Evolutionary conservation across 2,113 vertebrate genomes (phyloP), one percentile per base, ranked within the genome.

Genomic region (Taxidea taxus): DNA sequence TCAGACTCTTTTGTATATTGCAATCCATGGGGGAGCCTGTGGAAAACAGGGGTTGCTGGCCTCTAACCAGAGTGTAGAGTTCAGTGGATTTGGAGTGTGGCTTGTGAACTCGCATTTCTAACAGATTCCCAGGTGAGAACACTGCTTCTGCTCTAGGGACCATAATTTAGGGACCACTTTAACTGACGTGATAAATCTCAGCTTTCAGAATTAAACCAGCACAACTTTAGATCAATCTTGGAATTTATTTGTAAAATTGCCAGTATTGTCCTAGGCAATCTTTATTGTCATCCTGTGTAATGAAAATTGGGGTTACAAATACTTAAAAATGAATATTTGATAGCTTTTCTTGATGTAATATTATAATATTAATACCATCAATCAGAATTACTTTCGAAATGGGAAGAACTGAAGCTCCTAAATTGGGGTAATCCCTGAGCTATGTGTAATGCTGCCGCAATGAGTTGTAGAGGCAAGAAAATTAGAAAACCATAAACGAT

Each of bases 361-460:
- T 75, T 90, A 27, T 86, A 89, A 95, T 96, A 97, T 97, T 97
- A 97, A 97, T 92, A 29, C 95, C 70, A 97, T 95, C 94, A 47
- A 95, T 98, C 96, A 93, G 27, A 95, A 96, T 97, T 97, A 95
- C 68, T 84, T 96, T 96, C 87, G 81, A 95, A 89, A 75, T 49
- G 14, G 62, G 18, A 89, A 94, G 47, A 78, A 82, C 51, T 11
- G 54, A 91, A 91, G 20, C 58, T 95, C 60, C 23, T 39, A 72
- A 83, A 85, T 25, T 87, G 42, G 94, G 51, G 18, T 66, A 95
- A 93, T 96, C 96, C 90, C 87, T 82, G 62, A 77, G 87, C 95
- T 94, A 34, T 82, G 34, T 11, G 39, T 84, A 58, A 90, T 93
- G 90, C 64, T 87, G 68, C 56, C 6, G 1, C 11, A 11, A 62